phyloP scores from a whole-genome alignment of 1,140 invertebrate genomes.

The Heliconius melpomene region DNA sequence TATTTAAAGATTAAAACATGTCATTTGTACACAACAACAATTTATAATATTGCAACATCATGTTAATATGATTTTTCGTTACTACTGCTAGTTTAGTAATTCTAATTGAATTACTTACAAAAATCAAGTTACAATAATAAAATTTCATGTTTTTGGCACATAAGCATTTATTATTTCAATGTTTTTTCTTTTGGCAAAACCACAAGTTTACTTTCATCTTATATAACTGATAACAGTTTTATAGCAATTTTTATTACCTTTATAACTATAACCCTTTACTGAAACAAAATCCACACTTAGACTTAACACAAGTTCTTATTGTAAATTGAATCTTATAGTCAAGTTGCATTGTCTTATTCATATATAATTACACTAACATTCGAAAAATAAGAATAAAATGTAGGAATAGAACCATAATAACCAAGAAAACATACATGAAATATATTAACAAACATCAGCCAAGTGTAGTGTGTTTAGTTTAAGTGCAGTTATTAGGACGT shows the following conservation, averaged over 20 bases:
- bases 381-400: conserved; percentile 4
- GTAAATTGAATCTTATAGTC: background rate
- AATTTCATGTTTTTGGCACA: conserved; percentile 43
- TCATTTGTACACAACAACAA: background rate
- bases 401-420: conserved; percentile 28
- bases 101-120: background rate
- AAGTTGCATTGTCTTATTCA: background rate
- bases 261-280: conserved; percentile 40
- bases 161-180: conserved; percentile 39
- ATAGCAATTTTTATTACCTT: conserved; percentile 64
- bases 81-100: background rate
- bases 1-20: too few species aligned
- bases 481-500: conserved; percentile 70
- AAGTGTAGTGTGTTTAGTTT: conserved; percentile 54
- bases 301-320: background rate
- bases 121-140: conserved; percentile 8
- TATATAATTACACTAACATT: background rate
- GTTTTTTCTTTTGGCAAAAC: conserved; percentile 49
- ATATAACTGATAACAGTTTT: conserved; percentile 76
- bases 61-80: background rate
- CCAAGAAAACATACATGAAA: conserved; percentile 21
- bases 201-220: conserved; percentile 59
- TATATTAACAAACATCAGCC: conserved; percentile 48
- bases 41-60: background rate
- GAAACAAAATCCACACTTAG: background rate